Evolutionary conservation across 2,113 vertebrate genomes (phyloP).

Genomic region (Stegastes partitus): DNA sequence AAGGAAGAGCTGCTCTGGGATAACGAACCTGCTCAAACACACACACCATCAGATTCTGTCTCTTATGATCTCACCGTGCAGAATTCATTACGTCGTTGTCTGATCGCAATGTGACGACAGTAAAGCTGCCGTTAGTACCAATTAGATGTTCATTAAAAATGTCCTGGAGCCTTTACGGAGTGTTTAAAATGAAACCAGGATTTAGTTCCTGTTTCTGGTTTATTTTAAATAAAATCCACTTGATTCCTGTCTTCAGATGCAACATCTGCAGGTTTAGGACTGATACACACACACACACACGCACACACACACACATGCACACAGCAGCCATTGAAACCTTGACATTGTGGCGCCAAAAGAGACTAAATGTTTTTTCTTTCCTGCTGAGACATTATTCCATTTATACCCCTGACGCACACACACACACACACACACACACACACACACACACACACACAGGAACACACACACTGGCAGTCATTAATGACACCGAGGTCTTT

Average conservation of each 20-base stretch:
- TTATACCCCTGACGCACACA: constrained; percentile 49
- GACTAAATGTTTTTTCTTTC: constrained; percentile 71
- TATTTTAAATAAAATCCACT: background rate
- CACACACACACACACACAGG: constrained; percentile 32
- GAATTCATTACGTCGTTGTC: too few species aligned
- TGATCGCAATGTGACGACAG: too few species aligned
- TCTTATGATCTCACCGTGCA: too few species aligned
- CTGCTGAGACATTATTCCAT: constrained; percentile 73
- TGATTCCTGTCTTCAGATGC: background rate
- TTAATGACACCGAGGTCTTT: constrained; percentile 71
- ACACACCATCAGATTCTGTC: too few species aligned
- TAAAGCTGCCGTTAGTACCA: too few species aligned
- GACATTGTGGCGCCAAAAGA: constrained; percentile 67
- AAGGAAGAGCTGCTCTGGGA: too few species aligned
- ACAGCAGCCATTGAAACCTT: constrained; percentile 65
- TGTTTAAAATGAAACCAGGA: too few species aligned
- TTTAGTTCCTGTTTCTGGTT: too few species aligned
- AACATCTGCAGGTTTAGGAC: constrained; percentile 8
- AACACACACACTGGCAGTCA: constrained; percentile 40
- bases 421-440: constrained; percentile 45
- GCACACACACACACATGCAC: constrained; percentile 28
- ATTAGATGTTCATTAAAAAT: too few species aligned
- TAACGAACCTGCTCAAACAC: too few species aligned
- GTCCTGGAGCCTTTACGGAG: too few species aligned
- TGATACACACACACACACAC: constrained; percentile 9